Percentiles rank a stretch among this genome's conserved stretches.
Conservation (phyloP, 2,888 invertebrate genomes). For the Asteroscopus sphinx region DNA sequence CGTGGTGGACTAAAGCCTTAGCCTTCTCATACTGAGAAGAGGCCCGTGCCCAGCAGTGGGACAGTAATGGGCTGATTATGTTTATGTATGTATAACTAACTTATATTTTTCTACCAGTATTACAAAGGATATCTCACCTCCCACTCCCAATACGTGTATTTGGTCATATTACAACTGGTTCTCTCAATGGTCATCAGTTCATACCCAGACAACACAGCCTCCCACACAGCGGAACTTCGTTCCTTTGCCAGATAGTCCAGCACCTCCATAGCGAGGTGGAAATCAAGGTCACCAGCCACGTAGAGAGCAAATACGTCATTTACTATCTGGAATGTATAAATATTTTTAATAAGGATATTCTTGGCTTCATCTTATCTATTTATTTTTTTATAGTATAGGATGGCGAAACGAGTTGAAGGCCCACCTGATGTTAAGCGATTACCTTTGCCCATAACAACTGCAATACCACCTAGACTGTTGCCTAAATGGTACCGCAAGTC, state of each 20-base stretch:
- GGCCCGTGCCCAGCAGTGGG: no score
- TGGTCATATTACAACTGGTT: slow-evolving; percentile 73
- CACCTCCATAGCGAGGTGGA: slow-evolving; percentile 71
- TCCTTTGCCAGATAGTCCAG: slow-evolving; percentile 77
- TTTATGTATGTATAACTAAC: no score
- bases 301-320: slow-evolving; percentile 83
- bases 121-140: slow-evolving; percentile 66
- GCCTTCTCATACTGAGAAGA: no score
- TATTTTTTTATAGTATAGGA: not conserved
- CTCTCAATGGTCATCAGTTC: slow-evolving; percentile 72
- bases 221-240: slow-evolving; percentile 77
- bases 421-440: no score
- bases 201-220: slow-evolving; percentile 75
- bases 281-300: slow-evolving; percentile 74
- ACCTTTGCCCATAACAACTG: no score
- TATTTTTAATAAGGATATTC: slow-evolving; percentile 10
- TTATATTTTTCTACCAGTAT: no score
- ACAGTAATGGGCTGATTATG: no score
- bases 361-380: not conserved
- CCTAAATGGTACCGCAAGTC: no score
- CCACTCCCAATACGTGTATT: slow-evolving; percentile 77
- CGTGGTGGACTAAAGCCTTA: no score
- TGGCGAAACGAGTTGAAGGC: no score
- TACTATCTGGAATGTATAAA: slow-evolving; percentile 74
- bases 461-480: no score